A percentile compares a stretch with the other conserved stretches of the same genome.
Evolutionary conservation across 2,888 invertebrate genomes (phyloP).

Genomic region (Parascotia fuliginaria): DNA sequence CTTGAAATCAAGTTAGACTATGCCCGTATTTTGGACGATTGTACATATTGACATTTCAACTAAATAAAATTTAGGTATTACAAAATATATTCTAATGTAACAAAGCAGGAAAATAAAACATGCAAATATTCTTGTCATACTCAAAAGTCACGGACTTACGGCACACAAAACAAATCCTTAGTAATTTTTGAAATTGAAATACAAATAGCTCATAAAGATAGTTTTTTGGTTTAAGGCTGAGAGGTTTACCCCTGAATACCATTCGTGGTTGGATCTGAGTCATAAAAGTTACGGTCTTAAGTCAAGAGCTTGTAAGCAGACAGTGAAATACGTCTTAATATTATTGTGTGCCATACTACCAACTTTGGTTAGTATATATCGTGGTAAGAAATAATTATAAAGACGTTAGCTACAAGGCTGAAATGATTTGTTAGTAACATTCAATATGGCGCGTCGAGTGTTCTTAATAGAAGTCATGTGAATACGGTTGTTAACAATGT

Average conservation of each 20-base stretch:
- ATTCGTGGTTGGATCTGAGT: constrained; percentile 28
- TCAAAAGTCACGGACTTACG: too few species aligned
- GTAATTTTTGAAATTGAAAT: too few species aligned
- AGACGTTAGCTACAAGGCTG: constrained; percentile 25
- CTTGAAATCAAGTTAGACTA: too few species aligned
- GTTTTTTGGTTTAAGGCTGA: neutral
- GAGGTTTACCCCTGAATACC: constrained; percentile 1
- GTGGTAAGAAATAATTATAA: constrained; percentile 23
- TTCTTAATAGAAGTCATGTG: constrained; percentile 12
- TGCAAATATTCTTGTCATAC: too few species aligned
- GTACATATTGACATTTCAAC: too few species aligned
- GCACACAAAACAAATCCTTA: too few species aligned
- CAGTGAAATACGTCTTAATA: constrained; percentile 21
- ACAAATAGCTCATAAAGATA: too few species aligned
- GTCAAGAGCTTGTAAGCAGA: constrained; percentile 11
- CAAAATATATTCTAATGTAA: too few species aligned
- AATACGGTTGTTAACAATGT: constrained; percentile 3
- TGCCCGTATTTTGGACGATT: too few species aligned
- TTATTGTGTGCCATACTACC: constrained; percentile 7
- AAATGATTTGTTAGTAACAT: constrained; percentile 24
- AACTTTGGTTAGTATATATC: constrained; percentile 17
- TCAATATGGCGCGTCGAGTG: constrained; percentile 19
- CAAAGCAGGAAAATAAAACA: too few species aligned
- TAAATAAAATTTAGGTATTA: too few species aligned
- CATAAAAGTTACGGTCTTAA: constrained; percentile 24